Evolutionary conservation across 2,888 invertebrate species (phyloP).

Genomic region (Limenitis camilla): DNA sequence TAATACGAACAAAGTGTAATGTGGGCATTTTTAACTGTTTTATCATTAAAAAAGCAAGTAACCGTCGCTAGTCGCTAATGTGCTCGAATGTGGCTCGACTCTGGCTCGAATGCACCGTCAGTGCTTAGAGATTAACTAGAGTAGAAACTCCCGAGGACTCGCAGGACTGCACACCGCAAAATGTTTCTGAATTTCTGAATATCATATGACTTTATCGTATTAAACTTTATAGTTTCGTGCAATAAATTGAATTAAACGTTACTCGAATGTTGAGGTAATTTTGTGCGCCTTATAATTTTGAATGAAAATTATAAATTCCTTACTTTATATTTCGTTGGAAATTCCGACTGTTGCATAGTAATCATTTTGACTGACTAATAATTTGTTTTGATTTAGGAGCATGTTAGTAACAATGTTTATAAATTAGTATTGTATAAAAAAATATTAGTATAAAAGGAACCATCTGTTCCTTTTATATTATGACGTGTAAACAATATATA

Average conservation of each 20-base stretch:
- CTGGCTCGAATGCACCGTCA: slow-evolving; percentile 18
- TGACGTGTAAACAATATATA: too few species aligned
- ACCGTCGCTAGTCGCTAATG: slow-evolving; percentile 14
- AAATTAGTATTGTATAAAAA: too few species aligned
- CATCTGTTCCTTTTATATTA: too few species aligned
- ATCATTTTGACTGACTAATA: too few species aligned
- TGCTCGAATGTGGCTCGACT: slow-evolving; percentile 2
- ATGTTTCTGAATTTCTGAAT: slow-evolving; percentile 23
- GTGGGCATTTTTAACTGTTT: slow-evolving; percentile 13
- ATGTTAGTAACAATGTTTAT: too few species aligned
- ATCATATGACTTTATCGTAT: slow-evolving; percentile 19
- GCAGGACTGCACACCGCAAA: slow-evolving; percentile 18
- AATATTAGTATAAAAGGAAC: too few species aligned
- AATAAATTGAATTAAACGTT: slow-evolving; percentile 8
- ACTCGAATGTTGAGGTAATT: not conserved
- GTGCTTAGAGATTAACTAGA: slow-evolving; percentile 26
- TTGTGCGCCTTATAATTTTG: not conserved
- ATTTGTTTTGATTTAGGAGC: too few species aligned
- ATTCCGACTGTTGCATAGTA: too few species aligned
- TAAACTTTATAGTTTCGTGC: slow-evolving; percentile 11
- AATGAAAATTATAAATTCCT: not conserved
- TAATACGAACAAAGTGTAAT: not conserved
- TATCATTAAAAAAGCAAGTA: slow-evolving; percentile 17
- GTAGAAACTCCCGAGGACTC: slow-evolving; percentile 23
- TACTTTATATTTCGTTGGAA: too few species aligned